These are phyloP conservation scores for Cryptophagus acutangulus DNA, from an alignment of 2,888 invertebrate species.

Conservation along the genomic window DNA sequence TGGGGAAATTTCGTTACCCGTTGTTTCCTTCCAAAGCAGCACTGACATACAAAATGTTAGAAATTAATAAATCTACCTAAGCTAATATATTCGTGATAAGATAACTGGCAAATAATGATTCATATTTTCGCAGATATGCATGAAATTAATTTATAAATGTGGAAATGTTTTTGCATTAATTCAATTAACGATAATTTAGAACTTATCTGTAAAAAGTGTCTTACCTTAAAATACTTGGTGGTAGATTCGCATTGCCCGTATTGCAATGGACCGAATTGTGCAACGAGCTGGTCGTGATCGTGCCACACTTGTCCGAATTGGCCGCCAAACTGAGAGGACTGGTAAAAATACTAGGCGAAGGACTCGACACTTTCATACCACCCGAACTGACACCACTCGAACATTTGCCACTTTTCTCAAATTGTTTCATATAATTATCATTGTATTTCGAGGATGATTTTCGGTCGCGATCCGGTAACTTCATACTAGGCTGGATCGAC, in stretches of 20 bases:
- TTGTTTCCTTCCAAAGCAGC: constrained; percentile 70
- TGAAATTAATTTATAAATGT: neutral
- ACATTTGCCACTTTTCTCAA: constrained; percentile 22
- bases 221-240: constrained; percentile 51
- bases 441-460: constrained; percentile 23
- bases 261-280: constrained; percentile 36
- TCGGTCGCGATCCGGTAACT: constrained; percentile 28
- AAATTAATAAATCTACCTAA: no score
- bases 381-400: constrained; percentile 11
- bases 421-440: constrained; percentile 33
- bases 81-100: no score
- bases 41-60: constrained; percentile 48
- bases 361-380: constrained; percentile 33
- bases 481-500: constrained; percentile 41
- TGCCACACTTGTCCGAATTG: constrained; percentile 33
- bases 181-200: no score
- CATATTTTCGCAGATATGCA: no score
- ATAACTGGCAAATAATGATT: no score
- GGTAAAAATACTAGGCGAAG: constrained; percentile 45
- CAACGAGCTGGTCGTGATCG: constrained; percentile 19
- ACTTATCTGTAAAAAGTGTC: no score
- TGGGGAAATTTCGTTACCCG: constrained; percentile 50
- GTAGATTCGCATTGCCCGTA: constrained; percentile 42
- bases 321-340: constrained; percentile 45
- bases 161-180: no score